phyloP scores from a whole-genome alignment of 1,140 invertebrate species.

The Ditylenchus dipsaci region DNA sequence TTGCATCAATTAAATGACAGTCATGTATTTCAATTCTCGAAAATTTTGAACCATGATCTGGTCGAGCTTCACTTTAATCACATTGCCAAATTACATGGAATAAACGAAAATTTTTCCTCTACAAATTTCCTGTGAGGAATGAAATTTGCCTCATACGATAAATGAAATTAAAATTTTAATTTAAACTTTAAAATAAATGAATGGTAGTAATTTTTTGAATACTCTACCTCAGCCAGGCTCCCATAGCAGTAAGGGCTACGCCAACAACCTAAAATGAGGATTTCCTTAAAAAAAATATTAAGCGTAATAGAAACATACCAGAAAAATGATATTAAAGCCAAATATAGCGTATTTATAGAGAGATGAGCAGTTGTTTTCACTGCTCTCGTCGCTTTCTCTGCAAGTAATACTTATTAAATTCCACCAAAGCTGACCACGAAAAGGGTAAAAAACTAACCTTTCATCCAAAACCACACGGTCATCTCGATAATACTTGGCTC shows the following conservation, averaged over 20 bases:
- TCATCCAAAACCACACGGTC: constrained; percentile 8
- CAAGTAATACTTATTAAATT: not conserved
- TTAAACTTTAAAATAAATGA: too few relatives aligned
- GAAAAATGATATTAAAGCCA: constrained; percentile 28
- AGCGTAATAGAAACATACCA: constrained; percentile 8
- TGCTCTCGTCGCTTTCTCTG: constrained; percentile 13
- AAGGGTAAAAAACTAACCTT: constrained; percentile 1
- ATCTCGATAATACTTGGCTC: constrained; percentile 1
- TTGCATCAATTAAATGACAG: too few relatives aligned
- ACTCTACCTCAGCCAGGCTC: constrained; percentile 40
- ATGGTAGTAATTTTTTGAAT: too few relatives aligned
- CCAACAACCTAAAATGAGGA: constrained; percentile 49
- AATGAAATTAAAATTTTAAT: too few relatives aligned
- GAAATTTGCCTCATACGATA: too few relatives aligned
- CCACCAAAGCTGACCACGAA: too few relatives aligned
- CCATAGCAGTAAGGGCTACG: constrained; percentile 38
- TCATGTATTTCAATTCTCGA: too few relatives aligned
- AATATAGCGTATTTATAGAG: constrained; percentile 33
- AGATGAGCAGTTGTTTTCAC: constrained; percentile 14
- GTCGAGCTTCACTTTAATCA: too few relatives aligned
- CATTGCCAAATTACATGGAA: too few relatives aligned
- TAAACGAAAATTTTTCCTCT: too few relatives aligned
- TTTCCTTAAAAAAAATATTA: not conserved
- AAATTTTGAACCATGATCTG: too few relatives aligned
- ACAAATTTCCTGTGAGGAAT: too few relatives aligned